A percentile compares a stretch with the other conserved stretches of the same genome.
Evolutionary conservation across 2,888 invertebrate species (phyloP).

Genomic region (Timema podura): DNA sequence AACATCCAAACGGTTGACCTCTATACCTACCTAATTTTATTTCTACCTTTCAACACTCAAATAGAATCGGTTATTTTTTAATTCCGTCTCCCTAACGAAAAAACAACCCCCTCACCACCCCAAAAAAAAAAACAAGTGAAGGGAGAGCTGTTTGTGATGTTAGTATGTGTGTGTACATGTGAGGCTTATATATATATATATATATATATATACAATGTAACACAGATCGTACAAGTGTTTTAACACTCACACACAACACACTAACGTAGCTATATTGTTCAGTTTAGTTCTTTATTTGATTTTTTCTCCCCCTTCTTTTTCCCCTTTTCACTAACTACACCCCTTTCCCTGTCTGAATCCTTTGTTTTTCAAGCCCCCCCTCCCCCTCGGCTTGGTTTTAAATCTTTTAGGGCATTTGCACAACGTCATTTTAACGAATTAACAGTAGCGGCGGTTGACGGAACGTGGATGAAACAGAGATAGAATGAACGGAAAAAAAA

Average conservation of each 20-base stretch:
- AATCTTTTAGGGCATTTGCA: constrained; percentile 24
- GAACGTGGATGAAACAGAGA: too few relatives aligned
- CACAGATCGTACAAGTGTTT: constrained; percentile 10
- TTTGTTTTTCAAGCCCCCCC: neutral
- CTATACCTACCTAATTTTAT: constrained; percentile 12
- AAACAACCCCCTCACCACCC: too few relatives aligned
- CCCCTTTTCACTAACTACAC: neutral
- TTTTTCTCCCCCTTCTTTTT: constrained; percentile 8
- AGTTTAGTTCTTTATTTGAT: constrained; percentile 24
- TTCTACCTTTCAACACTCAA: constrained; percentile 23
- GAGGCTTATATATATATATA: too few relatives aligned
- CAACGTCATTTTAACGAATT: constrained; percentile 24
- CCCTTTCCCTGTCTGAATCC: neutral
- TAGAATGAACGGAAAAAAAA: too few relatives aligned
- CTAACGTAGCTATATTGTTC: constrained; percentile 16
- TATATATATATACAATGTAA: too few relatives aligned
- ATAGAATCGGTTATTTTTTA: constrained; percentile 30
- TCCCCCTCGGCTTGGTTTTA: constrained; percentile 11
- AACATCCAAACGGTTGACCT: constrained; percentile 16
- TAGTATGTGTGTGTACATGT: too few relatives aligned
- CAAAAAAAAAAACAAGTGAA: too few relatives aligned
- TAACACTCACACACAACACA: constrained; percentile 10
- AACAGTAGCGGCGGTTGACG: too few relatives aligned
- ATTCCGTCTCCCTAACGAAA: constrained; percentile 22
- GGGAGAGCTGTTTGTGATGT: too few relatives aligned